phyloP scores from a whole-genome alignment of 2,113 vertebrate species.

The Aptenodytes patagonicus region DNA sequence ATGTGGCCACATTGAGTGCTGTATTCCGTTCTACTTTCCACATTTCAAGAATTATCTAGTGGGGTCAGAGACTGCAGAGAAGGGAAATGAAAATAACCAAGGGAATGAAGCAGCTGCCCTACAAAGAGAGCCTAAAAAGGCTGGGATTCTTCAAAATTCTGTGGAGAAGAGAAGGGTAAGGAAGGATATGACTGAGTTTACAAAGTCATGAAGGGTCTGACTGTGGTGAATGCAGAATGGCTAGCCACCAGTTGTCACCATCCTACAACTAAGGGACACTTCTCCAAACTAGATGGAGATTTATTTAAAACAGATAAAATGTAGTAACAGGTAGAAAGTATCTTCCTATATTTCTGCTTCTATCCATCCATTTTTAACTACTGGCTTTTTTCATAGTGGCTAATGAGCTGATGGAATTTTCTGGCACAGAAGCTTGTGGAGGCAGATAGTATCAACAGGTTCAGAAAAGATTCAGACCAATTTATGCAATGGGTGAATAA shows the following conservation, averaged over 20 bases:
- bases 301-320: not conserved
- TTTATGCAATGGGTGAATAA: not conserved
- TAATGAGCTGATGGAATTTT: not conserved
- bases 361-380: not conserved
- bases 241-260: not conserved
- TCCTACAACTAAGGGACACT: not conserved
- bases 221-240: not conserved
- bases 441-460: not conserved
- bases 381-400: not conserved
- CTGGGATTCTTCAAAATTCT: not conserved
- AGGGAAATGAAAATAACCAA: not conserved
- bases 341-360: not conserved
- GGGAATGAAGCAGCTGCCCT: not conserved
- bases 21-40: not conserved
- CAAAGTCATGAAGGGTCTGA: not conserved
- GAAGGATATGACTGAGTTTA: not conserved
- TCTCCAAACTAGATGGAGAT: not conserved
- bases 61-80: not conserved
- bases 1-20: accelerated
- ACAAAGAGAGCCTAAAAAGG: not conserved
- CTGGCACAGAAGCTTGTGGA: not conserved
- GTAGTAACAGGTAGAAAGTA: not conserved
- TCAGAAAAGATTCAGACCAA: not conserved
- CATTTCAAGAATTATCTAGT: not conserved
- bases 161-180: not conserved